Evolutionary conservation across 1,140 invertebrate genomes (phyloP).

Genomic region (Drosophila prosaltans): DNA sequence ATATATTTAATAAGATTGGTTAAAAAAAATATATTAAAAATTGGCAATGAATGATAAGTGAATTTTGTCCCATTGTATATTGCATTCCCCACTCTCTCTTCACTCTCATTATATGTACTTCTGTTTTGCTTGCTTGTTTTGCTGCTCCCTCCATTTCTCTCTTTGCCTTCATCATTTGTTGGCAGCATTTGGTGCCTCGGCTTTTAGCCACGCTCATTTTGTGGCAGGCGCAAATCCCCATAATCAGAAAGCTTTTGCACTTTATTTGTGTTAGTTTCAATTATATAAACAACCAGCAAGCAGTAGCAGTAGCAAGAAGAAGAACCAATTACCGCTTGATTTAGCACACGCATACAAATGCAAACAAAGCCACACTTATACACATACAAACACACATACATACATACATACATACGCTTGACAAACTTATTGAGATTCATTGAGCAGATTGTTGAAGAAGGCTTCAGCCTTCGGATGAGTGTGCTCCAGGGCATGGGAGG

Average conservation of each 20-base stretch:
- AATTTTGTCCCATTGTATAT: not conserved
- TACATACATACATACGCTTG: slow-evolving; percentile 26
- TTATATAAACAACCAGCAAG: slow-evolving; percentile 70
- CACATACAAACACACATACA: slow-evolving; percentile 17
- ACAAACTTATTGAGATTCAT: slow-evolving; percentile 80
- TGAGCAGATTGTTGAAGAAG: slow-evolving; percentile 67
- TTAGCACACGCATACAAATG: slow-evolving; percentile 72
- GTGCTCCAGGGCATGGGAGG: not conserved
- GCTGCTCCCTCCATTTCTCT: not conserved
- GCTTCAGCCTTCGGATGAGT: slow-evolving; percentile 50
- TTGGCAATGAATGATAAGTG: too few relatives aligned
- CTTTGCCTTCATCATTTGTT: not conserved
- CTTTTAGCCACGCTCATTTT: slow-evolving; percentile 67
- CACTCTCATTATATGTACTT: not conserved
- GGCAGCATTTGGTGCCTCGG: slow-evolving; percentile 35
- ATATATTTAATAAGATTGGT: too few relatives aligned
- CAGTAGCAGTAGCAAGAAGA: slow-evolving; percentile 29
- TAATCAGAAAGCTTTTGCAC: slow-evolving; percentile 80
- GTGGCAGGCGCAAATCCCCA: slow-evolving; percentile 74
- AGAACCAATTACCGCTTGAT: slow-evolving; percentile 80
- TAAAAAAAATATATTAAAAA: too few relatives aligned
- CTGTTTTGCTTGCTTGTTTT: too few relatives aligned
- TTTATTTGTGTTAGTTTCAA: slow-evolving; percentile 81
- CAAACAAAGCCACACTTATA: slow-evolving; percentile 53
- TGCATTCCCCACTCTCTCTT: not conserved